These are phyloP conservation scores for Gisinianus flammeolus DNA, from an alignment of 2,888 invertebrate genomes.

Conservation along the genomic window DNA sequence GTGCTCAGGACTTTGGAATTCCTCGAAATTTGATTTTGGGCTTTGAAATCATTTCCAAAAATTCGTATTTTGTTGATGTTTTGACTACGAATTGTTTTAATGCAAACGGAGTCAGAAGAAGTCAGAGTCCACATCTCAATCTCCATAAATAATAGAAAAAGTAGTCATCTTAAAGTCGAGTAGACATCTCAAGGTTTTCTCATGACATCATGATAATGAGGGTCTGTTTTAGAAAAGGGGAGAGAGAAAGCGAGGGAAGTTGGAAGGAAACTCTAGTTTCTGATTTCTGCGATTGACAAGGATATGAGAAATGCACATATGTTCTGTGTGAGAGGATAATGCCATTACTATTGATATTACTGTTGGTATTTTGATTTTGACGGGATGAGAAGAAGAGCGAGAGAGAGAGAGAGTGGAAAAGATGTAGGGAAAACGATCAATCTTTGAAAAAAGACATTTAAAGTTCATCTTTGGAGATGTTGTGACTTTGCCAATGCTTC, in stretches of 20 bases:
- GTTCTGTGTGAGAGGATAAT: background rate
- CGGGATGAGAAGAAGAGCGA: no score
- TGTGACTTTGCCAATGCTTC: slow-evolving; percentile 55
- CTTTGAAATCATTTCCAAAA: no score
- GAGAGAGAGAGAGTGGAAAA: background rate
- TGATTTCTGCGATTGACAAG: background rate
- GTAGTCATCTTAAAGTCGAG: no score
- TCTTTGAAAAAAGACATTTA: slow-evolving; percentile 51
- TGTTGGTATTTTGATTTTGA: background rate
- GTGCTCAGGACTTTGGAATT: no score
- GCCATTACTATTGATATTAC: background rate
- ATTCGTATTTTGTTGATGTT: no score
- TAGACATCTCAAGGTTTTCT: no score
- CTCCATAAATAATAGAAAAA: no score
- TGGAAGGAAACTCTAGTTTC: background rate
- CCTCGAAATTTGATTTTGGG: no score
- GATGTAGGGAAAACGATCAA: background rate
- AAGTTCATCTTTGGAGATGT: slow-evolving; percentile 55
- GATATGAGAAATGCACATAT: background rate
- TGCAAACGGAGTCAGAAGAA: no score
- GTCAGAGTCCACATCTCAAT: no score
- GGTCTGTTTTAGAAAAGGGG: background rate
- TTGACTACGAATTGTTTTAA: no score
- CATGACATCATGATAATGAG: background rate
- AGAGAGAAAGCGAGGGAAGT: background rate